These are phyloP conservation scores for Ephestia elutella DNA, from an alignment of 1,140 invertebrate species.

Conservation along the genomic window DNA sequence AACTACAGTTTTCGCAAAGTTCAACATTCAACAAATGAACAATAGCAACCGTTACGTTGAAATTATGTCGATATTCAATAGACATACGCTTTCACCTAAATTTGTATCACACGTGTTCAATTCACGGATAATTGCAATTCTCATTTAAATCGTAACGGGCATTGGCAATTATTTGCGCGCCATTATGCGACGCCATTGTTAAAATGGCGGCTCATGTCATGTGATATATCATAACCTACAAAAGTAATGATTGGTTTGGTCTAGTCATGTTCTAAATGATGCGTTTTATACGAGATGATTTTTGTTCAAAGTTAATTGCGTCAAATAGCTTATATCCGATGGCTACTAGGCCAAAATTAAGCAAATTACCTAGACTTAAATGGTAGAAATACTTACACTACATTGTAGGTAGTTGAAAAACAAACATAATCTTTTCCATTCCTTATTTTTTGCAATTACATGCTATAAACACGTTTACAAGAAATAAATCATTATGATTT, in stretches of 20 bases:
- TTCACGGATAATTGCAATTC: slow-evolving; percentile 26
- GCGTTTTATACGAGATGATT: background rate
- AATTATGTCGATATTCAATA: slow-evolving; percentile 31
- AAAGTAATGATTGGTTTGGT: background rate
- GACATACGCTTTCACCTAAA: slow-evolving; percentile 45
- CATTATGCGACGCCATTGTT: slow-evolving; percentile 19
- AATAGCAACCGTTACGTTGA: slow-evolving; percentile 23
- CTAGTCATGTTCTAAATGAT: background rate
- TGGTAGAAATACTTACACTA: too few relatives aligned
- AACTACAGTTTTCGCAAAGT: slow-evolving; percentile 12
- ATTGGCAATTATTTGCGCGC: slow-evolving; percentile 21
- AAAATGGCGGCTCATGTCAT: slow-evolving; percentile 3
- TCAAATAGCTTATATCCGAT: too few relatives aligned
- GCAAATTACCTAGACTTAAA: too few relatives aligned
- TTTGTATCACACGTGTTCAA: slow-evolving; percentile 22
- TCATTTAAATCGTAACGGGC: slow-evolving; percentile 30
- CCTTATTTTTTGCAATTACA: too few relatives aligned
- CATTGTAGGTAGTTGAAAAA: too few relatives aligned
- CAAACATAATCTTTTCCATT: too few relatives aligned
- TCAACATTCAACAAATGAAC: slow-evolving; percentile 17
- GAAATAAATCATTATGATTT: too few relatives aligned
- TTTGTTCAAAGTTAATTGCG: too few relatives aligned
- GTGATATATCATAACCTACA: background rate
- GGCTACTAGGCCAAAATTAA: too few relatives aligned
- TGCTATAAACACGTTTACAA: too few relatives aligned